Evolutionary conservation across 1,140 invertebrate genomes (phyloP).

Genomic region (Brachionus sp.): DNA sequence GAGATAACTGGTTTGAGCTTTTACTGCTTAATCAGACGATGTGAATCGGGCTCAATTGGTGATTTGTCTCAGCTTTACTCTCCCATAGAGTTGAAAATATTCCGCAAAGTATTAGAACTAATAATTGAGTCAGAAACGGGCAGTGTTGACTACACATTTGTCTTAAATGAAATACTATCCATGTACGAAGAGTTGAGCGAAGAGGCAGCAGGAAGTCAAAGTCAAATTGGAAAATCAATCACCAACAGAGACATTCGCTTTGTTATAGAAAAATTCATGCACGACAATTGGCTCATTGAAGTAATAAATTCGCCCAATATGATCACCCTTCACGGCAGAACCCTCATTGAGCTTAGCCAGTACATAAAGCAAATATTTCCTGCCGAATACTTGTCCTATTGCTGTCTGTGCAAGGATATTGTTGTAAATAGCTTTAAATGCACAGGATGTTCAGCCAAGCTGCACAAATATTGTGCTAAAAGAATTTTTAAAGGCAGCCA

Average conservation of each 20-base stretch:
- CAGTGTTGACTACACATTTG: background rate
- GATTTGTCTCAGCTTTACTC: background rate
- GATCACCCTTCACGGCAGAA: conserved; percentile 4
- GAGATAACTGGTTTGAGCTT: conserved; percentile 39
- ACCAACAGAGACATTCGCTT: conserved; percentile 16
- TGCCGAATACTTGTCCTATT: background rate
- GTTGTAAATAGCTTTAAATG: background rate
- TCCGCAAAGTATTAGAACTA: conserved; percentile 24
- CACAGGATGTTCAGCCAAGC: background rate
- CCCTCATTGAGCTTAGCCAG: conserved; percentile 9
- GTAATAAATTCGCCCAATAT: background rate
- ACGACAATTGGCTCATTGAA: conserved; percentile 36
- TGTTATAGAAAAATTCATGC: conserved; percentile 12
- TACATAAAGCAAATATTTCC: conserved; percentile 38
- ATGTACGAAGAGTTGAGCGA: background rate
- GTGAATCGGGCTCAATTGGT: conserved; percentile 14
- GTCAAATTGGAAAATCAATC: background rate
- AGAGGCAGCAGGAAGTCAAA: background rate
- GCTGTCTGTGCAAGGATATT: background rate
- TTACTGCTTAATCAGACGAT: conserved; percentile 3
- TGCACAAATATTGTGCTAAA: conserved; percentile 39
- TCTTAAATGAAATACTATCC: background rate
- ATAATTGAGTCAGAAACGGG: conserved; percentile 33
- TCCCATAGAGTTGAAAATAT: background rate
- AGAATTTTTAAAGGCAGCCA: background rate